Conservation (phyloP, 2,113 vertebrate genomes). For the Gallinago paraguaiae region DNA sequence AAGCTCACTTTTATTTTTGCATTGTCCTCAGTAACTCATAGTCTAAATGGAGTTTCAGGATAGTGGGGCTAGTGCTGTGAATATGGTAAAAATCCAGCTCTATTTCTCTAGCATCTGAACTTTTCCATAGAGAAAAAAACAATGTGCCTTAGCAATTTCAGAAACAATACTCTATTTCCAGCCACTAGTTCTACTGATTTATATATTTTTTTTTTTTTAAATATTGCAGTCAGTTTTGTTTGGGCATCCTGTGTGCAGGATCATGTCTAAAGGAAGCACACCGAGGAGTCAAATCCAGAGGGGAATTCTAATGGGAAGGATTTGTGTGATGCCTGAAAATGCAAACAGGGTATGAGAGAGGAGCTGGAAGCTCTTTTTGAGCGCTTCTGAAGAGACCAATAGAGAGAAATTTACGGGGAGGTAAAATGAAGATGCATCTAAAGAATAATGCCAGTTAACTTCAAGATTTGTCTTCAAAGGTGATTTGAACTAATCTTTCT, state of each 20-base stretch:
- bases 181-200: neutral
- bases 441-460: neutral
- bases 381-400: neutral
- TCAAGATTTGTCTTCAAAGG: neutral
- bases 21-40: neutral
- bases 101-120: neutral
- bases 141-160: neutral
- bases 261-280: neutral
- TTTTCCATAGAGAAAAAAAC: neutral
- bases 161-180: neutral
- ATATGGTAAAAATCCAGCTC: neutral
- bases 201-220: neutral
- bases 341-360: neutral
- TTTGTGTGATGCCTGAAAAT: neutral
- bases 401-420: neutral
- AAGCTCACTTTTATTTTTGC: neutral
- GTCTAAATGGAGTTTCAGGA: neutral
- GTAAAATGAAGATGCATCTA: neutral
- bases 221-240: neutral
- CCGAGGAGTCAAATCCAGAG: neutral
- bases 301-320: neutral
- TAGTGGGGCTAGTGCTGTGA: neutral
- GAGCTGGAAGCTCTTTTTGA: neutral
- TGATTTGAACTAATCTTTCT: neutral
- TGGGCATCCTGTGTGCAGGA: neutral